Evolutionary conservation across 2,888 invertebrate species (phyloP).

Genomic region (Noctua fimbriata): DNA sequence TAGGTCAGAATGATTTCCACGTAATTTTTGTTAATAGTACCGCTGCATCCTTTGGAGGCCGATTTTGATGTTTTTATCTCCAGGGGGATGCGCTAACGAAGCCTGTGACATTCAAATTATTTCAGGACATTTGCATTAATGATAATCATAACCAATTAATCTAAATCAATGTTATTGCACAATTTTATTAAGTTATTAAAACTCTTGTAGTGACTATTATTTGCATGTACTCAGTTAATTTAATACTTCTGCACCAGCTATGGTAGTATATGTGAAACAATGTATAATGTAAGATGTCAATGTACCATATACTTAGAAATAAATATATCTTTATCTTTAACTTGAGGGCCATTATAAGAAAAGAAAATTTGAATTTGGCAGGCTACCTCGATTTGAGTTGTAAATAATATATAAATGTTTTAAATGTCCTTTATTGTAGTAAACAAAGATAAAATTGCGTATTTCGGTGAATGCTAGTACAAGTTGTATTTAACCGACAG

Average conservation of each 20-base stretch:
- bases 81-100: background rate
- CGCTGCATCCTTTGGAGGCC: too few relatives aligned
- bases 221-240: too few relatives aligned
- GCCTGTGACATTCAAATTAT: background rate
- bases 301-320: too few relatives aligned
- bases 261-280: too few relatives aligned
- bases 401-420: background rate
- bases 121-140: background rate
- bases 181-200: too few relatives aligned
- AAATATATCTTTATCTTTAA: too few relatives aligned
- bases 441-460: constrained; percentile 9
- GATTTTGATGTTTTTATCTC: background rate
- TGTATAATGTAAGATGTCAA: too few relatives aligned
- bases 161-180: too few relatives aligned
- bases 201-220: too few relatives aligned
- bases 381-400: background rate
- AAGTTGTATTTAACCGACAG: constrained; percentile 30
- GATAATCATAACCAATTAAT: too few relatives aligned
- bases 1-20: background rate
- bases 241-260: too few relatives aligned
- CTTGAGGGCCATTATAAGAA: background rate
- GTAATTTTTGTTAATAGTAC: background rate
- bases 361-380: background rate
- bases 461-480: constrained; percentile 26
- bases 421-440: background rate